phyloP scores from a whole-genome alignment of 1,140 invertebrate species.

The Philotrypesis tridentata region DNA sequence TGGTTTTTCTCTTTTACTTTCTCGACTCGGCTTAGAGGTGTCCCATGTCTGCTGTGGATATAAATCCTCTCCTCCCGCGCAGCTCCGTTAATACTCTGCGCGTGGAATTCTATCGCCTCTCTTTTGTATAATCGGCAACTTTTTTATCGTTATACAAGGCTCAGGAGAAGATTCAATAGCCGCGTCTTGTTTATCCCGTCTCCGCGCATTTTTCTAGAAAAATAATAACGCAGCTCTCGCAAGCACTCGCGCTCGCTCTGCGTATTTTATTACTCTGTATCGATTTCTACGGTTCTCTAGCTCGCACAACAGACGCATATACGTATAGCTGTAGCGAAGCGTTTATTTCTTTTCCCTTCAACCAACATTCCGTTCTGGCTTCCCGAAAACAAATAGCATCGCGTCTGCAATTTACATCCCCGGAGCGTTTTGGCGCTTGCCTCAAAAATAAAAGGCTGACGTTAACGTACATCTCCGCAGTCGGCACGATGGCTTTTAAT shows the following conservation, averaged over 20 bases:
- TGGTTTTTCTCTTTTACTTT: conserved; percentile 18
- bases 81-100: background rate
- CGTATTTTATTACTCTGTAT: background rate
- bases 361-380: background rate
- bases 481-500: conserved; percentile 56
- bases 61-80: no score
- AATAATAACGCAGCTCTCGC: background rate
- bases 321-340: background rate
- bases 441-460: background rate
- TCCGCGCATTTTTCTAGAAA: background rate
- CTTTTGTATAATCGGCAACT: background rate
- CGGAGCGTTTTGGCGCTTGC: background rate
- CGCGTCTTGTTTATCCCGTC: no score
- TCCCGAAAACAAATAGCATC: background rate
- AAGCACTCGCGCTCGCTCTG: background rate
- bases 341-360: background rate
- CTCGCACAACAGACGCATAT: no score
- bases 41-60: background rate
- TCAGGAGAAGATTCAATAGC: background rate
- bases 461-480: no score
- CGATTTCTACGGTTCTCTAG: background rate
- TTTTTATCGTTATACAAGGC: background rate
- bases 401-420: conserved; percentile 6
- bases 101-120: background rate
- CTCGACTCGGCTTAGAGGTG: background rate